Evolutionary conservation across 2,888 invertebrate species (phyloP), one percentile per base, ranked within the genome.

Genomic region (Eueremaeus valkanovi): DNA sequence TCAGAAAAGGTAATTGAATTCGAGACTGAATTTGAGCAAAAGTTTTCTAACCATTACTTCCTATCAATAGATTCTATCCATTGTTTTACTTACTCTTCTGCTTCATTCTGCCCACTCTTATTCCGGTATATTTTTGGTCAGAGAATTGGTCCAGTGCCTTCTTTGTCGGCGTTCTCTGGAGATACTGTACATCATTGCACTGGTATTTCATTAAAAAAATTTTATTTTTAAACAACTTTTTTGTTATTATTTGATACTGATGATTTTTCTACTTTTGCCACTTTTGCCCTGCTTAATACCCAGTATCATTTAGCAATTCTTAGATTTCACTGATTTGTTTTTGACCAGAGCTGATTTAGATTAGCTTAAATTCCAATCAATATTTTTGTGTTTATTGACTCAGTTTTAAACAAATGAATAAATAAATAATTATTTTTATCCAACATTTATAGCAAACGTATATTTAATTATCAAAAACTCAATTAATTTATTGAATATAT

Each of bases 131-230:
- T 82, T 89, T 88, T 81, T 96, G 95, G 95, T 85, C 89, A 58
- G 96, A 97, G 84, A 86, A 87, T 0, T 82, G 91, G 18, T 86
- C 89, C 85, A 88, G 88, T 79, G 90, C 93, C 3, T 93, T 93
- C 84, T 90, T 92, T 86, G 87, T 94, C 11, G 86, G 87, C 1
- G 89, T 92, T 78, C 89, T 92, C 78, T 87, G 89, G 79, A 87
- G 96, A 73, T 96, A 95, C 85, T 90, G 90, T 73, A 86, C 90
- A 78, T 91, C 91, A 0, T 87, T 97, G 11, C 94, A 97, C 84
- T 90, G 92, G 79, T 68, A 55, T 27, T 55, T 5, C 18, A 5
- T n/a, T 51, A 21, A 21, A 5, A n/a, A n/a, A n/a, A n/a, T n/a
- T 21, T 21, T 21, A 5, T n/a, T 5, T 51, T 51, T 36, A 36